Evolutionary conservation across 2,113 vertebrate genomes (phyloP).

Genomic region (Vidua chalybeata): DNA sequence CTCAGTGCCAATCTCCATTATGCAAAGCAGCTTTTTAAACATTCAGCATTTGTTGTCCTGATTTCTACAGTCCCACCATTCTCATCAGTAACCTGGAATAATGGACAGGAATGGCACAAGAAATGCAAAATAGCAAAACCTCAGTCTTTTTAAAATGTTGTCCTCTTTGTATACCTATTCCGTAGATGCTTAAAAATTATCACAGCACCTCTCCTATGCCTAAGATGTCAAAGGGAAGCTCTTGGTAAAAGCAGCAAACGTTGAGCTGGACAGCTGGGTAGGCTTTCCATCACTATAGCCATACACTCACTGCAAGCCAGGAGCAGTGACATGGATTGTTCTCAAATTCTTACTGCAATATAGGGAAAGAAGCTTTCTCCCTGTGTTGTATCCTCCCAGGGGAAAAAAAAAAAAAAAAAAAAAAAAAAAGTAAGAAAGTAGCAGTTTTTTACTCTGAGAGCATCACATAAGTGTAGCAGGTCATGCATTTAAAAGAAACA

Average conservation of each 20-base stretch:
- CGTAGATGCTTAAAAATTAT: background rate
- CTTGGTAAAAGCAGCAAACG: background rate
- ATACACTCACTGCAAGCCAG: background rate
- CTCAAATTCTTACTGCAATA: background rate
- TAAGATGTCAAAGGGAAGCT: background rate
- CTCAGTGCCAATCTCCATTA: background rate
- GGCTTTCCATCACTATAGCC: background rate
- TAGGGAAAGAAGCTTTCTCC: background rate
- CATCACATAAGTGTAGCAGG: background rate
- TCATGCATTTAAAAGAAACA: background rate
- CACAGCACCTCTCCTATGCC: background rate
- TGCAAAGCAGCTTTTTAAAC: background rate
- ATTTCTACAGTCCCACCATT: background rate
- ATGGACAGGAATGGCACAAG: background rate
- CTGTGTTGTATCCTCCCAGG: accelerated
- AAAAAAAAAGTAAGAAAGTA: background rate
- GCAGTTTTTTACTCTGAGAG: background rate
- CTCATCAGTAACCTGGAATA: background rate
- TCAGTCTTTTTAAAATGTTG: background rate
- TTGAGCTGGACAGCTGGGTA: background rate
- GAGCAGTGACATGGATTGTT: accelerated
- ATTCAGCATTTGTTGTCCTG: background rate
- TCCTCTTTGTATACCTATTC: background rate
- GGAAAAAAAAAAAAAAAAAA: accelerated
- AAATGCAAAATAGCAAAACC: background rate